phyloP scores from a whole-genome alignment of 2,888 invertebrate genomes.

The Plebejus argus region DNA sequence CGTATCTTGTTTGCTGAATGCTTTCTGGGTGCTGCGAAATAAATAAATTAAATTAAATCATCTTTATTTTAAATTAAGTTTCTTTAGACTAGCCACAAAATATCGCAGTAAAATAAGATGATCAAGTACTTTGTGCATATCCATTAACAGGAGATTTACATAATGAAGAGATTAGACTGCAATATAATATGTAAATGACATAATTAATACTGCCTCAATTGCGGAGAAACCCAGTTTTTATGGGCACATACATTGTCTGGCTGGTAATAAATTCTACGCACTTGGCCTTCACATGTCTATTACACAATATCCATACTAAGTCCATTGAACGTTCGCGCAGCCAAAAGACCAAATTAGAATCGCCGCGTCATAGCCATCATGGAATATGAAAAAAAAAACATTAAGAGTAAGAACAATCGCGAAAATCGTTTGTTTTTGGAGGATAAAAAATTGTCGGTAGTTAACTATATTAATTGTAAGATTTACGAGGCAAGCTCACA shows the following conservation, averaged over 20 bases:
- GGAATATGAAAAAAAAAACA: not conserved
- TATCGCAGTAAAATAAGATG: not conserved
- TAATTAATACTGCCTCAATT: not conserved
- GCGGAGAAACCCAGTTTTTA: not conserved
- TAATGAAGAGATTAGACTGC: too few relatives aligned
- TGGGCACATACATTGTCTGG: not conserved
- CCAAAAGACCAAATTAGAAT: conserved; percentile 5
- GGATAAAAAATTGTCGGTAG: not conserved
- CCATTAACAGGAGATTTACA: too few relatives aligned
- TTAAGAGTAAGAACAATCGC: not conserved
- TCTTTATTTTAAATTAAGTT: too few relatives aligned
- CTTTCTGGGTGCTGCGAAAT: conserved; percentile 65
- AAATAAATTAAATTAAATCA: too few relatives aligned
- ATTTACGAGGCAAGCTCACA: not conserved
- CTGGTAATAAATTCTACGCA: not conserved
- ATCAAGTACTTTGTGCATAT: not conserved
- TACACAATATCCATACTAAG: conserved; percentile 16
- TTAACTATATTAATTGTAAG: not conserved
- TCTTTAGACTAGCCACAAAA: not conserved
- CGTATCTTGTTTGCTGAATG: conserved; percentile 81
- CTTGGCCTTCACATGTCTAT: conserved; percentile 18
- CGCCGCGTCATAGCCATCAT: not conserved
- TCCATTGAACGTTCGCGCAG: conserved; percentile 5
- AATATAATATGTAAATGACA: too few relatives aligned
- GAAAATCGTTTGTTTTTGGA: not conserved